Base-by-base conservation (phyloP, 2,888 invertebrate genomes). In the Epiblema foenella region DNA sequence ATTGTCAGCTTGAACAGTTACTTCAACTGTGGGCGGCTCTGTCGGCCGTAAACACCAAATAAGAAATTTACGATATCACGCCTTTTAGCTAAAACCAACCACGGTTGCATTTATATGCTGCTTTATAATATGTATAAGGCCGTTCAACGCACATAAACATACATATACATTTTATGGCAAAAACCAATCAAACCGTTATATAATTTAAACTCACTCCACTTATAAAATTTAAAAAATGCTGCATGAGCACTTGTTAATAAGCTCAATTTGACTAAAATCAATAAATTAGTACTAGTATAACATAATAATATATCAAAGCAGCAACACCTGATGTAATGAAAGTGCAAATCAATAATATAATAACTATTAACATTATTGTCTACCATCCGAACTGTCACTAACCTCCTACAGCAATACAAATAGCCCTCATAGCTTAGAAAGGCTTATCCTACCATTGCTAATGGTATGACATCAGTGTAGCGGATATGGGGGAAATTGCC, bases 401-500 rank as follows among this genome's bases (percentile, higher is more conserved):
- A 69, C 63, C 57, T 67, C 65, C 52, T 68, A 66, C 66, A 70
- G n/a, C 9, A 37, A 54, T 56, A 76, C 77, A 64, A 64, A 54
- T 72, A 79, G 75, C 78, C 80, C 77, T 81, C 79, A 73, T 83
- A 81, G 79, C 81, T 78, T 80, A 73, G 83, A 83, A 85, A 82
- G 85, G 85, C 72, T 86, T 87, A 87, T 88, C 88, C 85, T 83
- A 83, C 76, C 79, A 69, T 80, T 74, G 75, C 83, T 84, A 83
- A 80, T 82, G 78, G 83, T 75, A 87, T 93, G 93, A 93, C 91
- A 86, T 93, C 93, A 93, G 78, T 77, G 65, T 73, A 73, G 75
- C 85, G 81, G 85, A 90, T 90, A 89, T 86, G 89, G 90, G 84
- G 85, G 88, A 89, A 91, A 89, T 91, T 88, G 85, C 87, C 89